Conservation (phyloP, 2,113 vertebrate species). For the Marmota monax region DNA sequence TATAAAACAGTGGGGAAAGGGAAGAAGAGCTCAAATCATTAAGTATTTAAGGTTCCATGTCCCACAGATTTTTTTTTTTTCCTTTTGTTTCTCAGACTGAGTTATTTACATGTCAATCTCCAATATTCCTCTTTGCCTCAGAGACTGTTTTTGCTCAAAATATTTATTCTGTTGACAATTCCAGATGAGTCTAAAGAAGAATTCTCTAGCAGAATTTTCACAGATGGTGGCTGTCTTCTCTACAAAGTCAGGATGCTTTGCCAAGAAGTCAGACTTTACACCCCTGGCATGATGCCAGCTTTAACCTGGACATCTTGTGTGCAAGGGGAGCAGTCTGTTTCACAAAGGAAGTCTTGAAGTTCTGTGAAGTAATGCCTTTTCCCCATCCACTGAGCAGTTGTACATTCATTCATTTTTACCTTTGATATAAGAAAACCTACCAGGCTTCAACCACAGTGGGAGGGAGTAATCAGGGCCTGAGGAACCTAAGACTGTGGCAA, state of each 20-base stretch:
- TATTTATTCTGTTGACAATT: neutral
- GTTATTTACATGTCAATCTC: neutral
- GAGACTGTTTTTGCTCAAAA: conserved; percentile 32
- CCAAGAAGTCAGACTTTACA: neutral
- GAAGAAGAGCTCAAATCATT: neutral
- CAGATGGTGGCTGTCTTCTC: conserved; percentile 24
- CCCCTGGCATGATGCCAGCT: neutral
- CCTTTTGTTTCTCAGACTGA: neutral
- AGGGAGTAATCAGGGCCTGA: neutral
- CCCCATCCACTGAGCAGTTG: neutral
- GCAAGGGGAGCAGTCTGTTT: neutral
- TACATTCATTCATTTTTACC: conserved; percentile 28
- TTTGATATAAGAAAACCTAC: neutral
- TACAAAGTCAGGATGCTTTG: conserved; percentile 15
- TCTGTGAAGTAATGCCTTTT: conserved; percentile 1
- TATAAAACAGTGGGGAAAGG: neutral
- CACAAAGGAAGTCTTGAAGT: neutral
- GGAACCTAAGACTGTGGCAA: neutral
- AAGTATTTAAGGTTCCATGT: neutral
- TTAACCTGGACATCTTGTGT: neutral
- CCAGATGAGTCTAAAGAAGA: neutral
- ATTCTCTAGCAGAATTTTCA: conserved; percentile 22
- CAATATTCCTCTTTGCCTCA: neutral
- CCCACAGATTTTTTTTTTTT: neutral
- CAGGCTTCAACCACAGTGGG: neutral